Base-by-base conservation (phyloP, 1,140 invertebrate species). In the Plectrocnemia conspersa region DNA sequence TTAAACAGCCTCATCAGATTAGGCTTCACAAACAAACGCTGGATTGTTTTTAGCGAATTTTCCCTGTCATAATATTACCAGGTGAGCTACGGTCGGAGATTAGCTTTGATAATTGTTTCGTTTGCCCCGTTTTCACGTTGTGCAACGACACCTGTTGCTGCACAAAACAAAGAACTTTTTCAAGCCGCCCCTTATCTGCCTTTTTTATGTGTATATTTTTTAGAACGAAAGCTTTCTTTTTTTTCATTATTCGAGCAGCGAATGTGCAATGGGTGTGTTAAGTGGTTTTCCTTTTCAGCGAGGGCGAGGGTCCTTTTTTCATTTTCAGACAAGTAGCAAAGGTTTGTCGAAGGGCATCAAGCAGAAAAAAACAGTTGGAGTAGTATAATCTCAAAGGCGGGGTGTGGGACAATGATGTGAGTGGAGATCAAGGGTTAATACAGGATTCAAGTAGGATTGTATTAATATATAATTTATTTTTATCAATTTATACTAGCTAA, bases 231-330 rank as follows among this genome's bases (percentile, higher is more conserved):
- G 35, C 35, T 13, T 16, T 38, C 15, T 10, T 38, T 13, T 38
- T 38, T 38, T 38, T 7, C 27, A 16, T 47, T 47, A 19, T 47
- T 23, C 21, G 25, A 13, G 19, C n/a, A n/a, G n/a, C 10, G 23
- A 47, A 23, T 16, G 44, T 32, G 44, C 24, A 47, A 29, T 47
- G n/a, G 44, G 44, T 15, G 13, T 18, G 23, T n/a, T 23, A 23
- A 45, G 42, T 47, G 23, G 11, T 47, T 47, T 47, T 47, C 23
- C 13, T 47, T n/a, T 47, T 47, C 44, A 19, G 41, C 21, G 16
- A n/a, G 21, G 23, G 41, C 21, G 16, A n/a, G 21, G 41, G 2
- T 10, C 11, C 36, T 15, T 40, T 36, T 36, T 36, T 40, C n/a
- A 18, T 45, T 45, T 45, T 23, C 18, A 45, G 19, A 45, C 42